Evolutionary conservation across 2,797 vertebrate species (phyloP), one percentile per base, ranked within the genome.

Genomic region (Phyllotis vaccarum): DNA sequence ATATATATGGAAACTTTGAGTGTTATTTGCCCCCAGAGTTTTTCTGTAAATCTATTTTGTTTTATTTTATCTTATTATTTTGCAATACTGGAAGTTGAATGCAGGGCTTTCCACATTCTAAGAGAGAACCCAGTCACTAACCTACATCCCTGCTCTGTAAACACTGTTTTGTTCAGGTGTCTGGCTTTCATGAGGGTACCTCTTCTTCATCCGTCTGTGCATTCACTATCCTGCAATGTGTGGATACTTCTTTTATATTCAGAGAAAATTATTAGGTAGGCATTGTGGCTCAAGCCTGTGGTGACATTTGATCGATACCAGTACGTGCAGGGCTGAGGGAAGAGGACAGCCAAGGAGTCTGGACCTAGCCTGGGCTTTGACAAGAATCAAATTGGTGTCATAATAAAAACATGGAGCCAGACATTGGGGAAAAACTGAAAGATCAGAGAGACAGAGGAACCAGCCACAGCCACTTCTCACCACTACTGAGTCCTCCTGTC

Each of bases 241-340:
- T 43, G 79, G 82, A 14, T 70, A 72, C 64, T 89, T 43, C 40
- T 93, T 93, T 91, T 91, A 27, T 92, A 93, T 62, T 86, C 85
- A 91, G 31, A 96, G 21, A 75, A 93, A 82, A 94, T 76, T 86
- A 58, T 49, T 83, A 62, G 80, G 34, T 72, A 46, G 24, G 49
- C 49, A 40, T 3, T 54, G n/a, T 56, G 49, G n/a, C 66, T 56
- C 0, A 3, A 86, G 46, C 64, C 43, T 68, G 24, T 37, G n/a
- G n/a, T n/a, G n/a, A n/a, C n/a, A n/a, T n/a, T n/a, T n/a, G n/a
- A n/a, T n/a, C n/a, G 70, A 70, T 86, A 22, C 83, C 34, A 17
- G 49, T 13, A 56, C 24, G 29, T 40, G 49, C 4, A 0, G 46
- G 31, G 34, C 46, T 27, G 21, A 54, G 46, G 64, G 40, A 60